Evolutionary conservation across 2,888 invertebrate genomes (phyloP), one percentile per base, ranked within the genome.

Genomic region (Ametastegia equiseti): DNA sequence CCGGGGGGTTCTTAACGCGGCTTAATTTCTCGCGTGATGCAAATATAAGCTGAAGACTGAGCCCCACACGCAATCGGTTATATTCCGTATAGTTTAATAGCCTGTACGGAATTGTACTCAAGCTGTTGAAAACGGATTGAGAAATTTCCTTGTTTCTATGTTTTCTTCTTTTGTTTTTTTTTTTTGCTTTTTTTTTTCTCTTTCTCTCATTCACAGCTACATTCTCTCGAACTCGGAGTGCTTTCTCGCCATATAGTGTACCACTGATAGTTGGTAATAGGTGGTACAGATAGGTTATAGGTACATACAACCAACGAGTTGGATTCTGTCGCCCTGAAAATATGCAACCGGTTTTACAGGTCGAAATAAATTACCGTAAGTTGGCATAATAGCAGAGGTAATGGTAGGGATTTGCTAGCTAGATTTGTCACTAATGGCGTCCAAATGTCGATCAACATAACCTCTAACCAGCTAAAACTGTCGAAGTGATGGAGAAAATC

Each of bases 41-140:
- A 39, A 9, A 15, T 7, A 9, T 30, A 15, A 23, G 13, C n/a
- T n/a, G 36, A 39, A 67, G 23, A 60, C n/a, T n/a, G 39, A 27
- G 23, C 5, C 15, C 27, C 30, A 15, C 60, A 60, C 60, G 60
- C 60, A 27, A 30, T 60, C 30, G 1, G 15, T 60, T 30, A 60
- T 60, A 6, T 60, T 60, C 30, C 13, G 27, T 30, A 6, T 0
- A 11, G 5, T 39, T 19, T 36, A 36, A 39, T 11, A 23, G 67
- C 36, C 67, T 39, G 30, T 30, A 67, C 39, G n/a, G n/a, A 36
- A 39, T 67, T 67, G 11, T 11, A 67, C 67, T 19, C 4, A 19
- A 36, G 67, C 67, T 39, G 36, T 67, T 67, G 39, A 67, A 39
- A 36, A 67, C 39, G 36, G n/a, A 67, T 67, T 67, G 67, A 54